Evolutionary conservation across 2,797 vertebrate species (phyloP).

Genomic region (Atherinosoma microstoma): DNA sequence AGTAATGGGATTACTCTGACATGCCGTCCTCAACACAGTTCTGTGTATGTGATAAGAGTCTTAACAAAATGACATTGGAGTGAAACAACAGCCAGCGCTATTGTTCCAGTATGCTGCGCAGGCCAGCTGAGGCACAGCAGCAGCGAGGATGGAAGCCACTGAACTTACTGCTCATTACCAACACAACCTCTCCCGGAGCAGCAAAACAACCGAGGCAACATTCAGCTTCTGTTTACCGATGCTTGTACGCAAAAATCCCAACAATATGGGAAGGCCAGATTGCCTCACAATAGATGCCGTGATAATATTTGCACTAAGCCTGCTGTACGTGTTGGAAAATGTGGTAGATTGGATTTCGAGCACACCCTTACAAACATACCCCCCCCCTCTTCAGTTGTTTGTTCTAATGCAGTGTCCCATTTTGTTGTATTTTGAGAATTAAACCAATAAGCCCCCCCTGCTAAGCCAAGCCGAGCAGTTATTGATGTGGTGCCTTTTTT

Average conservation of each 20-base stretch:
- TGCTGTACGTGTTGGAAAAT: slow-evolving; percentile 72
- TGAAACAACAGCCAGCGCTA: slow-evolving; percentile 41
- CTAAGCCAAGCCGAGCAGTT: slow-evolving; percentile 68
- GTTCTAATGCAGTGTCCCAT: slow-evolving; percentile 64
- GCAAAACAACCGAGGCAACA: slow-evolving; percentile 55
- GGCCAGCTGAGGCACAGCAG: slow-evolving; percentile 44
- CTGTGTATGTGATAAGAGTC: slow-evolving; percentile 35
- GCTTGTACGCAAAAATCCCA: slow-evolving; percentile 46
- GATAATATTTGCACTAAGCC: slow-evolving; percentile 78
- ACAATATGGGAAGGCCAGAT: slow-evolving; percentile 76
- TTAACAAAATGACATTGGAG: slow-evolving; percentile 56
- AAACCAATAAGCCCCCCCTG: slow-evolving; percentile 74
- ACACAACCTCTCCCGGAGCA: slow-evolving; percentile 51
- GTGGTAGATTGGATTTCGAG: slow-evolving; percentile 68
- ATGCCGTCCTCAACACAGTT: slow-evolving; percentile 25
- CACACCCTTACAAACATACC: slow-evolving; percentile 56
- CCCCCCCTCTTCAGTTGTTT: slow-evolving; percentile 65
- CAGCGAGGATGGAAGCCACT: slow-evolving; percentile 54
- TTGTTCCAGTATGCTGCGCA: slow-evolving; percentile 60
- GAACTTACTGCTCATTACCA: slow-evolving; percentile 66
- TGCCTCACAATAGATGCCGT: slow-evolving; percentile 69
- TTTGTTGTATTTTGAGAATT: slow-evolving; percentile 75
- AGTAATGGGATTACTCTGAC: slow-evolving; percentile 54
- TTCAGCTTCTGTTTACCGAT: slow-evolving; percentile 68
- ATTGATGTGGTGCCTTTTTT: slow-evolving; percentile 71